Conservation (phyloP, 2,888 invertebrate species). For the Timema podura region DNA sequence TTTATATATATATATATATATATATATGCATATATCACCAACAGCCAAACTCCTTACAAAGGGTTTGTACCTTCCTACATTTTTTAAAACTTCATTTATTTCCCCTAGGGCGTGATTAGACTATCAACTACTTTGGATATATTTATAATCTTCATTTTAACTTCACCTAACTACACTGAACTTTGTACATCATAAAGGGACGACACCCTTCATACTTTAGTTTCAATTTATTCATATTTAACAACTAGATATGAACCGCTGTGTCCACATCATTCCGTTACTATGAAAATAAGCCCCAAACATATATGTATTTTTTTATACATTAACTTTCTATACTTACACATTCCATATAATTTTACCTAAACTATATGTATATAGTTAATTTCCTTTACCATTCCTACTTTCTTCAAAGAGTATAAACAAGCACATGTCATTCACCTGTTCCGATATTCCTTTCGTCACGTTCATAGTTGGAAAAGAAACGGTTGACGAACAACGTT, state of each 20-base stretch:
- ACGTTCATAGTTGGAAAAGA: no score
- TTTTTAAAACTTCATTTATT: constrained; percentile 13
- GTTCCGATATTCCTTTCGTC: no score
- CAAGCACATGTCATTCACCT: no score
- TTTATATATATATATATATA: constrained; percentile 19
- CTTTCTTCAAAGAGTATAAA: no score
- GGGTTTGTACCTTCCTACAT: constrained; percentile 16
- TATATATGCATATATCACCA: constrained; percentile 26
- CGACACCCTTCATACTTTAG: constrained; percentile 22
- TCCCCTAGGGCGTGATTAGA: constrained; percentile 23
- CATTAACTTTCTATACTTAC: constrained; percentile 26
- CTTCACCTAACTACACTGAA: constrained; percentile 28
- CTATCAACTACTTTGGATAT: constrained; percentile 29
- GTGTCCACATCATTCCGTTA: constrained; percentile 22
- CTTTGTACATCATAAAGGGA: constrained; percentile 33
- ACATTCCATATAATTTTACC: constrained; percentile 19
- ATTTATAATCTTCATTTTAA: constrained; percentile 20
- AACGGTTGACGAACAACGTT: no score
- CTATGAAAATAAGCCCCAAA: constrained; percentile 33
- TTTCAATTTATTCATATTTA: constrained; percentile 20
- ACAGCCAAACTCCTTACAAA: constrained; percentile 25
- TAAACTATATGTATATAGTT: constrained; percentile 23
- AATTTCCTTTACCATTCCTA: no score
- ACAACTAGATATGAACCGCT: constrained; percentile 29
- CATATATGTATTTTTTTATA: constrained; percentile 25